Percentiles rank a stretch among this genome's conserved stretches.
Conservation (phyloP, 2,888 invertebrate genomes). For the Muschampia plurimacula region DNA sequence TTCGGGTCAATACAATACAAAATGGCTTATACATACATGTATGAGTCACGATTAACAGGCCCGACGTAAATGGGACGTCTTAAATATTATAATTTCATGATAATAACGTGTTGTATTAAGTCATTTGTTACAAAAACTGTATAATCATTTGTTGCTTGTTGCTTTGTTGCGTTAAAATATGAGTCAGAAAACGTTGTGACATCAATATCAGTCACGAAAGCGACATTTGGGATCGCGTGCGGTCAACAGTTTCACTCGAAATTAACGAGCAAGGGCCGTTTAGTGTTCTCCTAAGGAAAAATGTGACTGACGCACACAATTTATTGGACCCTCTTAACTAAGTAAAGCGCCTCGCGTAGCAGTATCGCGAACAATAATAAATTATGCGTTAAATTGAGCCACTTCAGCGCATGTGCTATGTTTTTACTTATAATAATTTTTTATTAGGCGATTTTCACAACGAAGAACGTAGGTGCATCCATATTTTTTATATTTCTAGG, state of each 20-base stretch:
- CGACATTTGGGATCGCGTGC: slow-evolving; percentile 31
- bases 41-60: background rate
- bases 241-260: slow-evolving; percentile 32
- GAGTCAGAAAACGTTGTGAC: slow-evolving; percentile 21
- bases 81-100: background rate
- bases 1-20: too few species aligned
- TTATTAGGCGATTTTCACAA: background rate
- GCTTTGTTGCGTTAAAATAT: slow-evolving; percentile 17
- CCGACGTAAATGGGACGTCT: background rate
- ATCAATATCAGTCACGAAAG: slow-evolving; percentile 36
- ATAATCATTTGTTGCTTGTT: slow-evolving; percentile 15
- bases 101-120: background rate
- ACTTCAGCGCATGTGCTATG: slow-evolving; percentile 7
- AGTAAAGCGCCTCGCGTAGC: slow-evolving; percentile 26
- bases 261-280: slow-evolving; percentile 30
- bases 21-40: too few species aligned
- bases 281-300: slow-evolving; percentile 31
- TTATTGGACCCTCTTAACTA: slow-evolving; percentile 30
- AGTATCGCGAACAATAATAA: slow-evolving; percentile 25
- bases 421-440: slow-evolving; percentile 2
- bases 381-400: slow-evolving; percentile 21
- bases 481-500: too few species aligned
- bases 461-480: background rate
- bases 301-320: slow-evolving; percentile 32
- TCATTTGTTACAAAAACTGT: slow-evolving; percentile 13